phyloP scores from a whole-genome alignment of 2,113 vertebrate species.

The Marmota flaviventris region DNA sequence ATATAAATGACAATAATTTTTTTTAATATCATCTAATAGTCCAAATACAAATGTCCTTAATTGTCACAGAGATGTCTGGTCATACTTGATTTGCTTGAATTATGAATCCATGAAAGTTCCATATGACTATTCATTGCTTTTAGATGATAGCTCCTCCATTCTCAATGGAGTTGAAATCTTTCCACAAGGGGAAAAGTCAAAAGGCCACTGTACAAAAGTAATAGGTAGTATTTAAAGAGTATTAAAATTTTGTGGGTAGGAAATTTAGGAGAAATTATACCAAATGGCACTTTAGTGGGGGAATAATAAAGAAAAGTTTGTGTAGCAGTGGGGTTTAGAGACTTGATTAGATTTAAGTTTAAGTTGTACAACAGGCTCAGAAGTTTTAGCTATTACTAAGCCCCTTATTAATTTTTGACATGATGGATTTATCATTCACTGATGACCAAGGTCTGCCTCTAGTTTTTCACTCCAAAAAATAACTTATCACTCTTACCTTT shows the following conservation, averaged over 20 bases:
- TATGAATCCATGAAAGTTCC: not conserved
- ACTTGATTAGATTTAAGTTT: too few species aligned
- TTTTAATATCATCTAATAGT: not conserved
- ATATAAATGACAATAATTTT: slow-evolving; percentile 25
- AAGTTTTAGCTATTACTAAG: not conserved
- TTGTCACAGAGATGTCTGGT: not conserved
- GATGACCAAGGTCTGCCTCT: not conserved
- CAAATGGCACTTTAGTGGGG: not conserved
- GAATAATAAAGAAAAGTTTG: not conserved
- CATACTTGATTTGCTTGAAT: not conserved
- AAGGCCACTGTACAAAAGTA: not conserved
- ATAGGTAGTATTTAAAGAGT: not conserved
- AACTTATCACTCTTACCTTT: not conserved
- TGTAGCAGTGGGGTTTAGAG: too few species aligned
- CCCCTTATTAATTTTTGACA: not conserved
- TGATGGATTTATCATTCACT: not conserved
- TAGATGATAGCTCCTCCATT: not conserved
- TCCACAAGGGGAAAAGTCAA: not conserved
- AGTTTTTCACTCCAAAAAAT: not conserved
- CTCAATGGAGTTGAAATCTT: not conserved
- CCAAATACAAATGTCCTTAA: not conserved
- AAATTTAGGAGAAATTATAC: not conserved
- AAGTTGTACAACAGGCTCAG: not conserved
- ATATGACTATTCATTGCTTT: not conserved
- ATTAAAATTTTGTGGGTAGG: not conserved